These are phyloP conservation scores for Calliscelio sp. DNA, from an alignment of 2,888 invertebrate genomes.

Conservation along the genomic window DNA sequence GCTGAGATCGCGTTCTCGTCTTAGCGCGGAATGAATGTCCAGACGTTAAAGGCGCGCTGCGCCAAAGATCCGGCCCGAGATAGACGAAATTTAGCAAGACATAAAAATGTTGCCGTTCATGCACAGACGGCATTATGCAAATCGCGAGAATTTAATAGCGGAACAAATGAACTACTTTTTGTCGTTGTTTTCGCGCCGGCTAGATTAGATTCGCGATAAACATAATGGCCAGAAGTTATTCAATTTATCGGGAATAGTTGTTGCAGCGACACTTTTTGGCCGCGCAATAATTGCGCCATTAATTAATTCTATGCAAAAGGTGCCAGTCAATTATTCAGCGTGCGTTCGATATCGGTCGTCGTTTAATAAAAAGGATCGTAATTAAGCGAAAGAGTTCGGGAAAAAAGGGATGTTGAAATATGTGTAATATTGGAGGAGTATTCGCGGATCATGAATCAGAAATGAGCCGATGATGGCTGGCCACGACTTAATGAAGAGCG, in stretches of 20 bases:
- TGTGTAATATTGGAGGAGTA: slow-evolving; percentile 16
- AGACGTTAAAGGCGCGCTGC: slow-evolving; percentile 60
- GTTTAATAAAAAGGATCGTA: slow-evolving; percentile 38
- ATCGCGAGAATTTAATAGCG: slow-evolving; percentile 49
- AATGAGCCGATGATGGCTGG: slow-evolving; percentile 35
- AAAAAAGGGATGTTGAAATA: slow-evolving; percentile 25
- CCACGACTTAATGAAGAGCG: slow-evolving; percentile 34
- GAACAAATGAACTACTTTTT: slow-evolving; percentile 44
- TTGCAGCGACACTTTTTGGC: no score
- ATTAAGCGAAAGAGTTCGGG: slow-evolving; percentile 19
- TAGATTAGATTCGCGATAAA: neutral
- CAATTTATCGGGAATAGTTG: slow-evolving; percentile 14
- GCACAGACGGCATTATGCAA: slow-evolving; percentile 22
- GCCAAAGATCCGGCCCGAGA: slow-evolving; percentile 58
- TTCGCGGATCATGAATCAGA: slow-evolving; percentile 36
- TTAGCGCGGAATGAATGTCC: slow-evolving; percentile 62
- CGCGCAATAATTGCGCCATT: slow-evolving; percentile 5
- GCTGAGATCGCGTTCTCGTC: slow-evolving; percentile 67
- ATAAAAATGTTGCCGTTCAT: slow-evolving; percentile 54
- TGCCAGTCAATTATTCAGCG: slow-evolving; percentile 30
- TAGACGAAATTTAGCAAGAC: slow-evolving; percentile 61
- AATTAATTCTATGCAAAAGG: slow-evolving; percentile 19
- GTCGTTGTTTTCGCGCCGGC: neutral
- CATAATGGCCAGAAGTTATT: slow-evolving; percentile 31
- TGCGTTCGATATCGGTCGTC: neutral